Conservation (phyloP, 1,140 invertebrate species). For the Pantala flavescens region DNA sequence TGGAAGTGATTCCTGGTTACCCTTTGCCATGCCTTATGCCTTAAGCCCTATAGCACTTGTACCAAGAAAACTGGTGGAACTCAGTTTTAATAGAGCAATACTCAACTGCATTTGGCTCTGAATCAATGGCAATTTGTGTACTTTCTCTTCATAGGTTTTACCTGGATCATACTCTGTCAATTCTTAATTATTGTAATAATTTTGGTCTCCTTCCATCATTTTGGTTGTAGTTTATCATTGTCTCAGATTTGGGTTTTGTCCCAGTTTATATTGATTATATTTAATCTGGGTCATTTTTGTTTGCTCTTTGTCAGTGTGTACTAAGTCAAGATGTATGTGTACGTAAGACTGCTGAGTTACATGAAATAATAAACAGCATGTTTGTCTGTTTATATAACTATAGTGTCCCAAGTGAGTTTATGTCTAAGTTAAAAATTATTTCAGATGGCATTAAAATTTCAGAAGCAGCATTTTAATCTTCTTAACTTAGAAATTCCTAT, state of each 20-base stretch:
- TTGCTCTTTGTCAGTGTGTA: not conserved
- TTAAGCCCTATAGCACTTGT: not conserved
- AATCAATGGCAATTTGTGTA: not conserved
- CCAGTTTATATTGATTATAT: not conserved
- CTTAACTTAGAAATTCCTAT: too few relatives aligned
- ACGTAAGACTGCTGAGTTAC: not conserved
- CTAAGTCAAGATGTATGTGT: conserved; percentile 2
- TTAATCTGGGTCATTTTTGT: not conserved
- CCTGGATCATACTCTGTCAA: too few relatives aligned
- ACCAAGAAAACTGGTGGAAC: not conserved
- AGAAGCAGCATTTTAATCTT: not conserved
- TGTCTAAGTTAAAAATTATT: not conserved
- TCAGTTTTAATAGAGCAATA: not conserved
- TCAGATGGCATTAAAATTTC: not conserved
- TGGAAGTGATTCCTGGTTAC: too few relatives aligned
- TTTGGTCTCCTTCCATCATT: not conserved
- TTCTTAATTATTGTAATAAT: too few relatives aligned
- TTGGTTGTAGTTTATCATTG: not conserved
- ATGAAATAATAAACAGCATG: not conserved
- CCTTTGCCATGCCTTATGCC: too few relatives aligned
- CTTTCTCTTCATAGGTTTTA: too few relatives aligned
- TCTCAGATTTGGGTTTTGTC: not conserved
- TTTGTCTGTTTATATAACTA: not conserved
- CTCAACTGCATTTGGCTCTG: conserved; percentile 4
- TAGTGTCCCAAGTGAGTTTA: not conserved